A percentile compares a stretch with the other conserved stretches of the same genome.
These are phyloP conservation scores for Lochmaea capreae DNA, from an alignment of 2,888 invertebrate species.

Conservation along the genomic window DNA sequence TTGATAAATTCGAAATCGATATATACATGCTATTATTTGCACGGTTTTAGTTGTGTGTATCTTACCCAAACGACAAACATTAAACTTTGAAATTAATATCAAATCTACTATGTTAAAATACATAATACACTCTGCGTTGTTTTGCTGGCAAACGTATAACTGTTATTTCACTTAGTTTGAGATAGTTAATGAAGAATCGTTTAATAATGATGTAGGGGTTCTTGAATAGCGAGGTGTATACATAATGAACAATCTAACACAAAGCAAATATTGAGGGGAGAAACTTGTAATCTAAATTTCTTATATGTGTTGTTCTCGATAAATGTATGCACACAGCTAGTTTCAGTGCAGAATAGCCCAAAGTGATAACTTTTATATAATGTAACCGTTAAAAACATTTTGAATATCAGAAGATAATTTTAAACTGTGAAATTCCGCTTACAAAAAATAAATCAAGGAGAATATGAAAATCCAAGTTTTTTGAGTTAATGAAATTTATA, in stretches of 20 bases:
- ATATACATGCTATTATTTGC: not conserved
- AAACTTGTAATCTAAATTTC: not conserved
- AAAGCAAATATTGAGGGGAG: not conserved
- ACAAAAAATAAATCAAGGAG: too few relatives aligned
- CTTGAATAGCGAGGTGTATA: not conserved
- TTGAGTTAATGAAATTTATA: too few relatives aligned
- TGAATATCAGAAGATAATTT: too few relatives aligned
- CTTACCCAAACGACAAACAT: slow-evolving; percentile 21
- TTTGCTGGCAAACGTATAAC: slow-evolving; percentile 14
- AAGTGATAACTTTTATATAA: too few relatives aligned
- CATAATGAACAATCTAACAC: not conserved
- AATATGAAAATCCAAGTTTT: too few relatives aligned
- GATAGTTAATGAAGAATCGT: slow-evolving; percentile 13
- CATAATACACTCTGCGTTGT: not conserved
- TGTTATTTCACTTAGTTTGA: slow-evolving; percentile 20
- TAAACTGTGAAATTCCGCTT: too few relatives aligned
- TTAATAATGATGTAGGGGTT: not conserved
- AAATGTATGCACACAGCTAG: not conserved
- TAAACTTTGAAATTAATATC: slow-evolving; percentile 22
- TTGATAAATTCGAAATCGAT: slow-evolving; percentile 26
- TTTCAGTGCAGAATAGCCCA: too few relatives aligned
- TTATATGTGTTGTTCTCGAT: not conserved
- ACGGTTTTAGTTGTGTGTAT: slow-evolving; percentile 14
- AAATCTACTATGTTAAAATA: slow-evolving; percentile 16
- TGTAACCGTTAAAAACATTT: too few relatives aligned